Base-by-base conservation (phyloP, 1,140 invertebrate species). In the Drosophila navojoa region DNA sequence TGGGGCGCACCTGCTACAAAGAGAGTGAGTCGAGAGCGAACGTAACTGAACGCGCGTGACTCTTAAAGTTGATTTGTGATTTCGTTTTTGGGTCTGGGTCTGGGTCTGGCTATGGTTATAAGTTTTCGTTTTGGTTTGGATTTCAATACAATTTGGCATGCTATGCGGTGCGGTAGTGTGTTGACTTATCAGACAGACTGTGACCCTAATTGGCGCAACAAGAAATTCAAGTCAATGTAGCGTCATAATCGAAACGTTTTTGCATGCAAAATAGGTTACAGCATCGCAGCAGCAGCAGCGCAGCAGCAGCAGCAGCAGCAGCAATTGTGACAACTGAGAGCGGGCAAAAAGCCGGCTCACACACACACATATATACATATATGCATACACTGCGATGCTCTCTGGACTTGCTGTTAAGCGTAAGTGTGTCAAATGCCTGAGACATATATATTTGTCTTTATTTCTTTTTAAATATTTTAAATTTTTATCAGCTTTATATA, bases 371-470 rank as follows among this genome's bases (percentile, higher is more conserved):
- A 40, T 44, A 70, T 11, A 42, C 45, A 66, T 9, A 40, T 7
- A 32, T 32, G 9, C 1, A 32, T 0, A 32, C 1, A 55, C 6
- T 5, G 42, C 29, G 38, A 15, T 15, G 15, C 55, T 60, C 57
- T 60, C 47, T 68, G 19, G 35, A 44, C 25, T 44, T 35, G 10
- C 35, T 53, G 40, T 58, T 55, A 52, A 84, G 77, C 62, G 79
- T 86, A 90, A 90, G 87, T 90, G 81, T 90, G 87, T 90, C 79
- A 82, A 81, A 86, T 76, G 87, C 67, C 79, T 86, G 86, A 90
- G 11, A 90, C 80, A 82, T 1, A 35, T 38, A 38, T 13, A 38
- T 60, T 64, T 27, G 40, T 75, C 78, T 78, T 86, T 72, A 22
- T 49, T 49, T 22, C 16, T 42, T 44, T 15, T 44, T 59, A 75